Conservation (phyloP, 2,888 invertebrate genomes). For the Agonopterix alstromeriana region DNA sequence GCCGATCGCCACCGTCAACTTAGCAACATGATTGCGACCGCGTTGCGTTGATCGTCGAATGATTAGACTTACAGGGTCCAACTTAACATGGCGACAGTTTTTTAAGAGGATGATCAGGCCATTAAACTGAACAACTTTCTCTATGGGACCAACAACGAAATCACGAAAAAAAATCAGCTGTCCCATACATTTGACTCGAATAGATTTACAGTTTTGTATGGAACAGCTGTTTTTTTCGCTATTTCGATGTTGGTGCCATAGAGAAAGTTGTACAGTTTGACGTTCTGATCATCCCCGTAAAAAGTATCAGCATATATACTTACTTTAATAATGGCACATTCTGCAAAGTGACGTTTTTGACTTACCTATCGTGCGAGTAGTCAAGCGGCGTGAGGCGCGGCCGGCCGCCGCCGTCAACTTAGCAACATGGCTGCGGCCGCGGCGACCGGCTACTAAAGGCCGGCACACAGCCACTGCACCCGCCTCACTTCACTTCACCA, state of each 20-base stretch:
- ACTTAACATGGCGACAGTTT: too few relatives aligned
- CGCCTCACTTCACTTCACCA: constrained; percentile 19
- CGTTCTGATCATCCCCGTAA: too few relatives aligned
- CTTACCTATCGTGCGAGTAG: constrained; percentile 53
- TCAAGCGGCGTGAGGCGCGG: constrained; percentile 68
- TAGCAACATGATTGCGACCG: constrained; percentile 49
- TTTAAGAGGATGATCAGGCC: too few relatives aligned
- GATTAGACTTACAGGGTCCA: too few relatives aligned
- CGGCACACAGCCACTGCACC: constrained; percentile 20
- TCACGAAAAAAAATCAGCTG: too few relatives aligned
- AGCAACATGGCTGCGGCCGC: constrained; percentile 49
- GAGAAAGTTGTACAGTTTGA: too few relatives aligned
- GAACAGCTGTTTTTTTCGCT: too few relatives aligned
- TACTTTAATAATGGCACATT: background rate
- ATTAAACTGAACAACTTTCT: too few relatives aligned
- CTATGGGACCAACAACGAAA: too few relatives aligned
- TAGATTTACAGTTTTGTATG: too few relatives aligned
- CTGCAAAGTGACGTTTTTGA: background rate
- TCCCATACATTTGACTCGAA: too few relatives aligned
- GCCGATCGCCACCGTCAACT: constrained; percentile 69
- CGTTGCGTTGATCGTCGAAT: constrained; percentile 2
- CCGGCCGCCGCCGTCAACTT: constrained; percentile 68
- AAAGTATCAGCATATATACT: background rate
- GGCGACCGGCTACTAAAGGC: constrained; percentile 23
- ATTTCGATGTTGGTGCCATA: too few relatives aligned